Conservation (phyloP, 2,888 invertebrate genomes). For the Cyrtodaria siliqua region DNA sequence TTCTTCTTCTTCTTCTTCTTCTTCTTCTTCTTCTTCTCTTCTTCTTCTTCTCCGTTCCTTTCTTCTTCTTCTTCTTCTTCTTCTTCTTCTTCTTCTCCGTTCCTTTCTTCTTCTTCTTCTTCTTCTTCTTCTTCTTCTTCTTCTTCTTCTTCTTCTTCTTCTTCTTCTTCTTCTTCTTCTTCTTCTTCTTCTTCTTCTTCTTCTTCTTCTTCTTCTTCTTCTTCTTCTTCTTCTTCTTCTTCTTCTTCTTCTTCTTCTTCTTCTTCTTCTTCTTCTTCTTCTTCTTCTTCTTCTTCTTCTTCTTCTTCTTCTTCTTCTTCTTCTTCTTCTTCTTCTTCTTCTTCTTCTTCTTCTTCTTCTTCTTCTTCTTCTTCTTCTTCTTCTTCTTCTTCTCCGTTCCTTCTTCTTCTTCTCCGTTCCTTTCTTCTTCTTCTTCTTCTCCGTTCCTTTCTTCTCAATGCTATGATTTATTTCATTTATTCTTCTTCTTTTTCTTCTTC, state of each 20-base stretch:
- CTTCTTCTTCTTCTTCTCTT: too few relatives aligned
- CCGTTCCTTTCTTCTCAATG: background rate
- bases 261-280: background rate
- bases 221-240: background rate
- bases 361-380: background rate
- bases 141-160: conserved; percentile 1
- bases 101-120: background rate
- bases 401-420: background rate
- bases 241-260: background rate
- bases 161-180: background rate
- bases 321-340: background rate
- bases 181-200: background rate
- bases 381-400: background rate
- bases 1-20: background rate
- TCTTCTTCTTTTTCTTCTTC: background rate
- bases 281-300: too few relatives aligned
- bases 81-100: too few relatives aligned
- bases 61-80: background rate
- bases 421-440: conserved; percentile 7
- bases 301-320: background rate
- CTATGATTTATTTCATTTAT: too few relatives aligned
- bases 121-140: background rate
- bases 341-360: conserved; percentile 4
- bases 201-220: conserved; percentile 4
- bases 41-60: background rate